phyloP scores from a whole-genome alignment of 2,888 invertebrate genomes.

The Dasysyrphus albostriatus region DNA sequence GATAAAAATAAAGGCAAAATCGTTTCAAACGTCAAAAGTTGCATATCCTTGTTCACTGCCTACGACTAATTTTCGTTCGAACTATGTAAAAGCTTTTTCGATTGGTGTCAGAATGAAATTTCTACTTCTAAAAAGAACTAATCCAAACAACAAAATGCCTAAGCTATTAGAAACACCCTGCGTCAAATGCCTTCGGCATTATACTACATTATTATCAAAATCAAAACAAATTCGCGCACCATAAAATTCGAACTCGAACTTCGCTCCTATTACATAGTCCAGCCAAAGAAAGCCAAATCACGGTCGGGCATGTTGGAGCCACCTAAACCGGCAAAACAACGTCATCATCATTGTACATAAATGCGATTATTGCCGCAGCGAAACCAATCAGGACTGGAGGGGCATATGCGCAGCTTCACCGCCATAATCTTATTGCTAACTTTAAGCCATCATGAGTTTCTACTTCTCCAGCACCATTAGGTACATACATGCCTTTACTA shows the following conservation, averaged over 20 bases:
- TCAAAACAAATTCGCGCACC: conserved; percentile 55
- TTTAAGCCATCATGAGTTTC: conserved; percentile 40
- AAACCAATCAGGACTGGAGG: conserved; percentile 55
- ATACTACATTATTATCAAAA: conserved; percentile 34
- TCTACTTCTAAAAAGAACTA: too few relatives aligned
- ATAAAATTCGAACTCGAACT: conserved; percentile 75
- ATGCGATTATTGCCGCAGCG: conserved; percentile 39
- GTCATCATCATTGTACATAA: conserved; percentile 46
- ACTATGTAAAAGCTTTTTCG: too few relatives aligned
- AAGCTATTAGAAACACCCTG: background rate
- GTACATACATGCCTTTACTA: background rate
- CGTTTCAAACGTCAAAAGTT: too few relatives aligned
- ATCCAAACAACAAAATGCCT: background rate
- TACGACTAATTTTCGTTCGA: too few relatives aligned
- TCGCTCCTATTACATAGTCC: conserved; percentile 68
- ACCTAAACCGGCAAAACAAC: conserved; percentile 53
- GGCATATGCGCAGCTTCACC: conserved; percentile 5
- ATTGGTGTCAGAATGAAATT: too few relatives aligned
- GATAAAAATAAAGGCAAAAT: too few relatives aligned
- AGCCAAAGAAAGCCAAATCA: conserved; percentile 59
- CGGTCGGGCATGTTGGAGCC: conserved; percentile 46
- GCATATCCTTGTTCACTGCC: too few relatives aligned
- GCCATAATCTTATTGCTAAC: conserved; percentile 18
- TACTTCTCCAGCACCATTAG: conserved; percentile 18
- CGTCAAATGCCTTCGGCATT: conserved; percentile 11